Evolutionary conservation across 2,113 vertebrate genomes (phyloP), one percentile per base, ranked within the genome.

Genomic region (Larimichthys crocea): DNA sequence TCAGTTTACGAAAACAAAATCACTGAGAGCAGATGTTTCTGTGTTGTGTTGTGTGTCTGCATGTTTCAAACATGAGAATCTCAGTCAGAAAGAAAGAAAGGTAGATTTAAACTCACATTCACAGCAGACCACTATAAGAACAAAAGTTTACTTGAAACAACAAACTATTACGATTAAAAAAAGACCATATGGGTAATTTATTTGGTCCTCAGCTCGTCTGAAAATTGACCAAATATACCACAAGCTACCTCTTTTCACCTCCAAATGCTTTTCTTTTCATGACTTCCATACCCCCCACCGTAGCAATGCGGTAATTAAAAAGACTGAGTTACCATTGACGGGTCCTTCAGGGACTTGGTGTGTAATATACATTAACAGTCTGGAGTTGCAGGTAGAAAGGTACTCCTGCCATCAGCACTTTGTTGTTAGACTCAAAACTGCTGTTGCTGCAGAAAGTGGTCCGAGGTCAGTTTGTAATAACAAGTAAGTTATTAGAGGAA

Each of bases 401-500:
- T 87, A 79, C 24, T 48, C 70, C 87, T 86, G 78, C 40, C 59
- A 91, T 93, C 90, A 93, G 92, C 89, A 91, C 82, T 91, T 89
- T 86, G 67, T 71, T 76, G 80, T 66, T 44, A 24, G 75, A 77
- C 42, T 22, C 59, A 70, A 90, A 93, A 92, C 44, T 90, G 88
- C 92, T 92, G 90, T 81, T 10, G 75, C 89, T 68, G 91, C 89
- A 90, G 68, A 88, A 90, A 86, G 63, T n/a, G 64, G 59, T 57
- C 70, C 55, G 79, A 81, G 87, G 86, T 89, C 86, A 82, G 71
- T 79, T 74, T 84, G 77, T 89, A 90, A 91, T 85, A 90, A 89
- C 83, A 91, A 76, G 87, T 80, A 74, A 46, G 77, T 84, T 81
- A 90, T 92, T 71, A 89, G 76, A 84, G 76, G 20, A 77, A 88